Conservation (phyloP, 1,140 invertebrate species). For the Drosophila varians region DNA sequence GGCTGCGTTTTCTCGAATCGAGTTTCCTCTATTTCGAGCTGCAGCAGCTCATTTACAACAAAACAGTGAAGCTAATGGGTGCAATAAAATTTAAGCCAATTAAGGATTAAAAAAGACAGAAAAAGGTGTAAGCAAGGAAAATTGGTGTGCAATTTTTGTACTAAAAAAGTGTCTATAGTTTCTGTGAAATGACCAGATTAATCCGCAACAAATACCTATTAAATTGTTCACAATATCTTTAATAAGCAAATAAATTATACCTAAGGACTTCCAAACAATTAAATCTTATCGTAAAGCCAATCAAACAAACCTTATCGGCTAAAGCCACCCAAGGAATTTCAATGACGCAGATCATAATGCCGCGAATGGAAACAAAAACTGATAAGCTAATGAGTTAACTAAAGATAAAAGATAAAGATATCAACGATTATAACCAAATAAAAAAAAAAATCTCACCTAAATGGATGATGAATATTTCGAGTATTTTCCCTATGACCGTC, state of each 20-base stretch:
- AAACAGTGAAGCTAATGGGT: slow-evolving; percentile 18
- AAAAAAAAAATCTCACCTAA: slow-evolving; percentile 14
- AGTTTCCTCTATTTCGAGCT: slow-evolving; percentile 32
- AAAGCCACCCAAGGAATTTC: slow-evolving; percentile 21
- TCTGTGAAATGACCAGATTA: not conserved
- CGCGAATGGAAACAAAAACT: slow-evolving; percentile 27
- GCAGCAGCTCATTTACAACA: not conserved
- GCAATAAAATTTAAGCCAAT: slow-evolving; percentile 4
- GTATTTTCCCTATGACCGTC: slow-evolving; percentile 74
- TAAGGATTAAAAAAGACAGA: not conserved
- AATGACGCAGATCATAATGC: slow-evolving; percentile 43
- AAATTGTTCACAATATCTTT: not conserved
- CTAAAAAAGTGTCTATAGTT: not conserved
- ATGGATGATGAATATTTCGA: slow-evolving; percentile 79
- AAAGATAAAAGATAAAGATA: slow-evolving; percentile 8
- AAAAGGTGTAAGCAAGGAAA: slow-evolving; percentile 8
- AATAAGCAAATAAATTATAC: not conserved
- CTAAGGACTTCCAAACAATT: not conserved
- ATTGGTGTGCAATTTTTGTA: not conserved
- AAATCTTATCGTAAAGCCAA: slow-evolving; percentile 46
- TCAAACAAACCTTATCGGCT: slow-evolving; percentile 24
- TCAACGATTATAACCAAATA: not conserved
- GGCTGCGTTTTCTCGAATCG: slow-evolving; percentile 31
- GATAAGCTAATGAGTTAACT: slow-evolving; percentile 63
- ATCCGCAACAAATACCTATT: not conserved